A percentile compares a stretch with the other conserved stretches of the same genome.
These are phyloP conservation scores for Agrotis puta DNA, from an alignment of 2,888 invertebrate genomes.

Conservation along the genomic window DNA sequence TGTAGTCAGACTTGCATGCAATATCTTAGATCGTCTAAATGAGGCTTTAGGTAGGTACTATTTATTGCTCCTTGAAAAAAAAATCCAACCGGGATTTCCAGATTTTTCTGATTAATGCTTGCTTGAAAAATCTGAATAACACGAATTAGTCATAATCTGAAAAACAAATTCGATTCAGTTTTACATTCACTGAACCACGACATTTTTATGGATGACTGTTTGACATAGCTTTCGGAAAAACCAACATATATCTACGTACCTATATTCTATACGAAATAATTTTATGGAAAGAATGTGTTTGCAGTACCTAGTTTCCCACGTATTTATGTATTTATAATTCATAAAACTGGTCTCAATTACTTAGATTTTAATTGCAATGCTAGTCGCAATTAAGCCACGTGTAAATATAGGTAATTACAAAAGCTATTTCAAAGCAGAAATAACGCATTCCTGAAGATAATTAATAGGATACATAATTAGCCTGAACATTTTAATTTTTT, in stretches of 20 bases:
- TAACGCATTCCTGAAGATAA: not conserved
- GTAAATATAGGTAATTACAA: slow-evolving; percentile 11
- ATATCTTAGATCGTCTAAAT: no score
- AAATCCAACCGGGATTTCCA: not conserved
- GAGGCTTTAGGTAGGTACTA: no score
- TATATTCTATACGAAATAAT: not conserved
- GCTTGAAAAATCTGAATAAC: not conserved
- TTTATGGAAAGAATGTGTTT: not conserved
- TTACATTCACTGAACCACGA: slow-evolving; percentile 4
- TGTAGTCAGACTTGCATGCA: no score
- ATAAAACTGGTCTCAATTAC: slow-evolving; percentile 10
- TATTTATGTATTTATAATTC: not conserved
- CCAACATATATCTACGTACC: not conserved
- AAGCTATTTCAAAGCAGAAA: slow-evolving; percentile 15
- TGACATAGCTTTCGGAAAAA: slow-evolving; percentile 31
- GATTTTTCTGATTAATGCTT: slow-evolving; percentile 9
- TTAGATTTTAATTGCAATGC: slow-evolving; percentile 13
- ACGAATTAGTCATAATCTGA: slow-evolving; percentile 27
- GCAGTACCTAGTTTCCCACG: not conserved
- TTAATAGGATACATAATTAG: slow-evolving; percentile 2
- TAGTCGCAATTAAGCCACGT: slow-evolving; percentile 15
- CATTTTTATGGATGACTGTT: slow-evolving; percentile 18
- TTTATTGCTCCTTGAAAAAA: not conserved
- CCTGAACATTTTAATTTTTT: not conserved
- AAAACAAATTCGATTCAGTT: not conserved